A percentile compares a stretch with the other conserved stretches of the same genome.
These are phyloP conservation scores for Synchiropus splendidus DNA, from an alignment of 2,113 vertebrate species.

Conservation along the genomic window DNA sequence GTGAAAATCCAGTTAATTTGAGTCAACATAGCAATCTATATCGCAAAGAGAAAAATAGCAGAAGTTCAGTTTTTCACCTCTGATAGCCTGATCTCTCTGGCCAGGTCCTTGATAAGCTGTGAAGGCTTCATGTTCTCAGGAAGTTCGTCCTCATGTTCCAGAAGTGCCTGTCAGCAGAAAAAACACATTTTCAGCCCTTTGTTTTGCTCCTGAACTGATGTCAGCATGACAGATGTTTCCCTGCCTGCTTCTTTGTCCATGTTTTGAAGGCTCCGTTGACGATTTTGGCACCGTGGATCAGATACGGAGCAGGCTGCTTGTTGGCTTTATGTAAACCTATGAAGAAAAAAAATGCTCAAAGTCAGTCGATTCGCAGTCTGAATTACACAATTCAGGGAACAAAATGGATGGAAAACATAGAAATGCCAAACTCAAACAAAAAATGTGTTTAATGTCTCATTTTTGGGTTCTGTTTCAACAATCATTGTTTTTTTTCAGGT, in stretches of 20 bases:
- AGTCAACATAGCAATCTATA: too few species aligned
- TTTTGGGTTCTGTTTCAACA: too few species aligned
- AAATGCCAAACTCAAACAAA: too few species aligned
- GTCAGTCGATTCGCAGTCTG: background rate
- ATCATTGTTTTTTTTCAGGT: too few species aligned
- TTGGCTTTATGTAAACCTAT: slow-evolving; percentile 93
- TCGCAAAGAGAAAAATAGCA: too few species aligned
- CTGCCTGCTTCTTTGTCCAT: slow-evolving; percentile 97
- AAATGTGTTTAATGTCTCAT: too few species aligned
- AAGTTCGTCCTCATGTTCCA: slow-evolving; percentile 95
- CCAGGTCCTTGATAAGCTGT: slow-evolving; percentile 97
- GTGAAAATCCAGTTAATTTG: too few species aligned
- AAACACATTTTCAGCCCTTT: background rate
- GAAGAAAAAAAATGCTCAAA: slow-evolving; percentile 16
- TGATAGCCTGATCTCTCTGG: slow-evolving; percentile 95
- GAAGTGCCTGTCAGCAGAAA: slow-evolving; percentile 72
- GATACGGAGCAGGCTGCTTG: slow-evolving; percentile 83
- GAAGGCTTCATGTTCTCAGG: slow-evolving; percentile 97
- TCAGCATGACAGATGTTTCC: background rate
- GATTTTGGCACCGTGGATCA: slow-evolving; percentile 96
- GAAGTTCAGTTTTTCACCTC: too few species aligned
- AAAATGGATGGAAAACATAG: too few species aligned
- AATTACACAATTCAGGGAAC: background rate
- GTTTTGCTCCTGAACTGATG: background rate
- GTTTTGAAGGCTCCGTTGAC: slow-evolving; percentile 96